These are phyloP conservation scores for Caloenas nicobarica DNA, from an alignment of 2,113 vertebrate genomes.

Conservation along the genomic window DNA sequence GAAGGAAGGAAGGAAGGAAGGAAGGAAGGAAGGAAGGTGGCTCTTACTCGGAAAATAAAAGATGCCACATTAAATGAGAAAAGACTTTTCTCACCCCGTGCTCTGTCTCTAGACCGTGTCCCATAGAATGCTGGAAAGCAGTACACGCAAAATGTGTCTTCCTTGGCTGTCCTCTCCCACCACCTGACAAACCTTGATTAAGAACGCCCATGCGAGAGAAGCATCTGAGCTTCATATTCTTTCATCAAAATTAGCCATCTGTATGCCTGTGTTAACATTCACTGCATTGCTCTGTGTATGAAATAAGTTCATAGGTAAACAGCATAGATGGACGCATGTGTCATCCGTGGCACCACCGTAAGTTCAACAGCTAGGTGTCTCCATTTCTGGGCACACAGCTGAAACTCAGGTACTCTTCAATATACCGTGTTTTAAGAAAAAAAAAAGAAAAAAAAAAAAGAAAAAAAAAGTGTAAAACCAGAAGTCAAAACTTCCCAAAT, in stretches of 20 bases:
- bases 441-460: neutral
- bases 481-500: neutral
- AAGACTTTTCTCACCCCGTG: neutral
- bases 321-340: fast-evolving
- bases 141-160: neutral
- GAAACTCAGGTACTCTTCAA: neutral
- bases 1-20: neutral
- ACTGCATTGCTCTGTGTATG: neutral
- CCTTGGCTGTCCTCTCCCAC: neutral
- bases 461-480: neutral
- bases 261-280: neutral
- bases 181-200: neutral
- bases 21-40: neutral
- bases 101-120: neutral
- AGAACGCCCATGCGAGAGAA: neutral
- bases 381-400: neutral
- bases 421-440: neutral
- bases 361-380: neutral
- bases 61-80: neutral
- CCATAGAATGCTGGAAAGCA: neutral
- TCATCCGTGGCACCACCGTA: neutral
- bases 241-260: neutral
- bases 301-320: neutral
- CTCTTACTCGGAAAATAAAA: neutral
- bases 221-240: neutral